A percentile compares a stretch with the other conserved stretches of the same genome.
Conservation (phyloP, 2,113 vertebrate species). For the Apteryx owenii region DNA sequence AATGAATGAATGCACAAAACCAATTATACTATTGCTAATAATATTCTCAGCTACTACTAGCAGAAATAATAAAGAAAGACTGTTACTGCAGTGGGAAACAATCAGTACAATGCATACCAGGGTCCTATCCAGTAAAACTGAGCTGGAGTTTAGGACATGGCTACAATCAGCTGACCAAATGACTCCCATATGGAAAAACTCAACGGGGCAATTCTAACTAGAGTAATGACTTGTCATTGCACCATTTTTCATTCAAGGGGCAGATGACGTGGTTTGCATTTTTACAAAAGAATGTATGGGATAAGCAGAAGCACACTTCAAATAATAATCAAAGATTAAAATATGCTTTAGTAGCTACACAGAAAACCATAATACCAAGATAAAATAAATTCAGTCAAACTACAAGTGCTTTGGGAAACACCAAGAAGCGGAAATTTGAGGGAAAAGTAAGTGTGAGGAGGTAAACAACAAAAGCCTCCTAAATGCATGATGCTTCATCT, state of each 20-base stretch:
- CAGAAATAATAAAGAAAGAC: neutral
- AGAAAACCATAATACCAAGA: neutral
- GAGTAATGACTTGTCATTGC: neutral
- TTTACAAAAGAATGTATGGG: neutral
- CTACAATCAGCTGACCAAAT: constrained; percentile 46
- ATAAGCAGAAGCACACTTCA: neutral
- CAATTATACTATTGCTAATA: neutral
- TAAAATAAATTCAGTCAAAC: neutral
- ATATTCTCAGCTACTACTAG: constrained; percentile 25
- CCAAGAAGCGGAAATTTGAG: neutral
- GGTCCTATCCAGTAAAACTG: constrained; percentile 21
- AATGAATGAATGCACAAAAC: constrained; percentile 33
- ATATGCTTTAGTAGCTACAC: neutral
- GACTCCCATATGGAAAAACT: constrained; percentile 56
- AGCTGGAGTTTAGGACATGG: constrained; percentile 2
- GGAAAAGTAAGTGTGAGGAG: neutral
- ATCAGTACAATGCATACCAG: constrained; percentile 62
- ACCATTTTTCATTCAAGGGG: neutral
- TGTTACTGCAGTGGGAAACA: constrained; percentile 61
- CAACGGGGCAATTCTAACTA: neutral
- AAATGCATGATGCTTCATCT: neutral
- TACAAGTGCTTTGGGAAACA: neutral
- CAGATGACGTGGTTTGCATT: neutral
- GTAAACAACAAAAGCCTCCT: neutral
- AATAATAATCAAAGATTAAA: neutral